Evolutionary conservation across 1,140 invertebrate genomes (phyloP).

Genomic region (Diploscapter pachys): DNA sequence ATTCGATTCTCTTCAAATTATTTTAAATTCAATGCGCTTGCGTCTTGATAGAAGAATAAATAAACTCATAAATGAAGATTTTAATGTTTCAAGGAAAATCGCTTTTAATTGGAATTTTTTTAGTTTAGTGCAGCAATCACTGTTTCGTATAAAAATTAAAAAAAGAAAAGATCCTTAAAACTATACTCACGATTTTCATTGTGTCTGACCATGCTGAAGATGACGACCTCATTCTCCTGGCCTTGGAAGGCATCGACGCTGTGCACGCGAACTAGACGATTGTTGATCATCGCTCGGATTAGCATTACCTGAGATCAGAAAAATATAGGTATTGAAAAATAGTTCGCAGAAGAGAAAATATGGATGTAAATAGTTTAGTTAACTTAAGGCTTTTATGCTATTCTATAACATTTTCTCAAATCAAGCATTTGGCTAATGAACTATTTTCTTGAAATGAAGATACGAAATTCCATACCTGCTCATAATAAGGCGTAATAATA

Average conservation of each 20-base stretch:
- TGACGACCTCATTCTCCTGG: constrained; percentile 67
- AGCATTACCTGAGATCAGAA: neutral
- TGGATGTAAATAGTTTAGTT: neutral
- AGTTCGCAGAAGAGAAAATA: neutral
- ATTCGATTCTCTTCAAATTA: neutral
- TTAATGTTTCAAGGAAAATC: too few species aligned
- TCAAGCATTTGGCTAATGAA: too few species aligned
- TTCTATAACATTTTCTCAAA: too few species aligned
- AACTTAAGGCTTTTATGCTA: too few species aligned
- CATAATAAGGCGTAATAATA: constrained; percentile 68
- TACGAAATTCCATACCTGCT: constrained; percentile 61
- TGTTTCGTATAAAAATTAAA: too few species aligned
- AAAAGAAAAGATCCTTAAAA: too few species aligned
- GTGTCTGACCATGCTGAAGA: constrained; percentile 20
- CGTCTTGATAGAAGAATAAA: too few species aligned
- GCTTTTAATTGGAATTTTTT: too few species aligned
- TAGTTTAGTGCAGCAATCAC: too few species aligned
- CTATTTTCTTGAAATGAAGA: too few species aligned
- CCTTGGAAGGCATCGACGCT: constrained; percentile 89
- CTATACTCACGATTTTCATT: neutral
- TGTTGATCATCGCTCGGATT: neutral
- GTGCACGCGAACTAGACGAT: constrained; percentile 67
- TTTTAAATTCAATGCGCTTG: too few species aligned
- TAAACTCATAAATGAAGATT: too few species aligned
- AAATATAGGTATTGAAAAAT: constrained; percentile 10